These are phyloP conservation scores for Ciconia maguari DNA, from an alignment of 2,113 vertebrate genomes.

Conservation along the genomic window DNA sequence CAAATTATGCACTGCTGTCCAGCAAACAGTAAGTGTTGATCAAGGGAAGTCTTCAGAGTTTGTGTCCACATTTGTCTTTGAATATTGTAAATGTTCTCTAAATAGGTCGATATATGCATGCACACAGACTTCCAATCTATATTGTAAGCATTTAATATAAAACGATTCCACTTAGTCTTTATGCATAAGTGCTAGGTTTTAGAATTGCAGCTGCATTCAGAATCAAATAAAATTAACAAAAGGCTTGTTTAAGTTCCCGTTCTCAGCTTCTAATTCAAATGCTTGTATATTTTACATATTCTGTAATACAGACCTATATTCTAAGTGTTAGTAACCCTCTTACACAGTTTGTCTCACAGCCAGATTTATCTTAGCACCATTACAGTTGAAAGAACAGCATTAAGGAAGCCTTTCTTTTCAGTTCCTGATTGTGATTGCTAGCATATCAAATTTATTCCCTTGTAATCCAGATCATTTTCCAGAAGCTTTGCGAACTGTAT, in stretches of 20 bases:
- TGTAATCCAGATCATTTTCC: constrained; percentile 80
- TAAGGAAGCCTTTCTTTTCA: constrained; percentile 76
- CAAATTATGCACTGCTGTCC: neutral
- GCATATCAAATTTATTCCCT: constrained; percentile 79
- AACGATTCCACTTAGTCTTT: constrained; percentile 38
- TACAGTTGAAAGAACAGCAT: constrained; percentile 71
- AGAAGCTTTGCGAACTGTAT: constrained; percentile 72
- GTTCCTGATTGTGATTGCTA: constrained; percentile 70
- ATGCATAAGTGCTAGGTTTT: constrained; percentile 42
- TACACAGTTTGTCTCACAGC: constrained; percentile 56
- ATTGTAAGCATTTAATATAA: constrained; percentile 19
- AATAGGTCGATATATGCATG: neutral
- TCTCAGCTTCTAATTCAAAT: constrained; percentile 58
- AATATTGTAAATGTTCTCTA: constrained; percentile 31
- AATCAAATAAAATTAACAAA: constrained; percentile 53
- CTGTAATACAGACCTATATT: constrained; percentile 48
- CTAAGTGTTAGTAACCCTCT: constrained; percentile 42
- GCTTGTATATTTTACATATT: constrained; percentile 63
- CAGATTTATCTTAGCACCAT: constrained; percentile 70
- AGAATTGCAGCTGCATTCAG: constrained; percentile 51
- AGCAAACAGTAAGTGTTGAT: neutral
- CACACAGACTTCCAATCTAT: neutral
- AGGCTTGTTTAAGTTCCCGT: constrained; percentile 63
- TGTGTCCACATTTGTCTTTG: neutral
- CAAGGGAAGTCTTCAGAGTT: neutral